A percentile compares a stretch with the other conserved stretches of the same genome.
These are phyloP conservation scores for Heliopora coerulea DNA, from an alignment of 92 coral and sea anemone genomes.

Conservation along the genomic window DNA sequence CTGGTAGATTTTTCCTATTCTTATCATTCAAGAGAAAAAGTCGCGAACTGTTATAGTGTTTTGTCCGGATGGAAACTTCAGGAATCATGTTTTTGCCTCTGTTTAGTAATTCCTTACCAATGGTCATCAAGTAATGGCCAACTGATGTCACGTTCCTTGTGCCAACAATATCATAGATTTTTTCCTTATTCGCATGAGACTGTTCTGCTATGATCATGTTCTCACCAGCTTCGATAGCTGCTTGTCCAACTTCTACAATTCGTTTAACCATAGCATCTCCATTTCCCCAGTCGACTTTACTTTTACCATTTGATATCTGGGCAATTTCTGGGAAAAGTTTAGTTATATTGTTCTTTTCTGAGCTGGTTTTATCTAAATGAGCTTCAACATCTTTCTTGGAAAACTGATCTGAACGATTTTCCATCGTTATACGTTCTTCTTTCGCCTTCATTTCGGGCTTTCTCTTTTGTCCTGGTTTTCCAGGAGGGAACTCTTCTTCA, in stretches of 20 bases:
- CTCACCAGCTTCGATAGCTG: conserved; percentile 76
- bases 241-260: conserved; percentile 76
- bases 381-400: neutral
- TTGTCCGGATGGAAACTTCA: conserved; percentile 1
- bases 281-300: neutral
- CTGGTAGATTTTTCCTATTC: neutral
- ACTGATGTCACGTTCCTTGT: conserved; percentile 39
- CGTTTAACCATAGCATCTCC: conserved; percentile 58
- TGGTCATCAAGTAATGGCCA: conserved; percentile 69
- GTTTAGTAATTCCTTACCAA: conserved; percentile 65
- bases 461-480: conserved; percentile 49
- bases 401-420: neutral
- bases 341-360: neutral
- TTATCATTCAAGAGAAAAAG: neutral
- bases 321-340: neutral
- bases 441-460: neutral
- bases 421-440: neutral
- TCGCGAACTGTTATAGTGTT: neutral
- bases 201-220: conserved; percentile 54
- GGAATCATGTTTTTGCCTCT: conserved; percentile 65
- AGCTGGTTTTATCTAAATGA: neutral
- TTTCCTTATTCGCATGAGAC: conserved; percentile 19
- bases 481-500: conserved; percentile 96
- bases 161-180: conserved; percentile 43
- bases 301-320: neutral